phyloP scores from a whole-genome alignment of 2,888 invertebrate species.

The Habrosyne pyritoides region DNA sequence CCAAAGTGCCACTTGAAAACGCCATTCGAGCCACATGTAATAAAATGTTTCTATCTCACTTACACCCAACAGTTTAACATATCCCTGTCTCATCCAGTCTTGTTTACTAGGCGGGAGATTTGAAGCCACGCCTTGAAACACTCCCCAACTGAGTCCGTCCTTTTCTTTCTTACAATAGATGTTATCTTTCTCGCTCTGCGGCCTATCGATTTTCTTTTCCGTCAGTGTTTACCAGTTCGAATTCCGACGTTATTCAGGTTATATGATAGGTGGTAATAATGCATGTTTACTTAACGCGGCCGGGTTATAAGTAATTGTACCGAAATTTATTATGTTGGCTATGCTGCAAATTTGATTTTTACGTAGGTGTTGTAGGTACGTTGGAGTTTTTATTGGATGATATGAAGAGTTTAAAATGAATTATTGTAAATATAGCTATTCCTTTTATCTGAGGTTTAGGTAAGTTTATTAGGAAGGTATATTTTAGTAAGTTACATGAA shows the following conservation, averaged over 20 bases:
- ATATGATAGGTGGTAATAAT: slow-evolving; percentile 53
- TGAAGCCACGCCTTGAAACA: slow-evolving; percentile 69
- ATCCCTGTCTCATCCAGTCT: slow-evolving; percentile 38
- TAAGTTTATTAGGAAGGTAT: too few species aligned
- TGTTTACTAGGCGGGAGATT: slow-evolving; percentile 56
- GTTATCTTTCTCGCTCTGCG: slow-evolving; percentile 47
- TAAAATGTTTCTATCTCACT: slow-evolving; percentile 44
- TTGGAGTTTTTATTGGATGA: slow-evolving; percentile 30
- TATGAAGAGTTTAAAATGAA: too few species aligned
- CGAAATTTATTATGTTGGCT: slow-evolving; percentile 20
- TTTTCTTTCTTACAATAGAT: slow-evolving; percentile 51
- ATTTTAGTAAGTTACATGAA: too few species aligned
- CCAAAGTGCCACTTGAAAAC: slow-evolving; percentile 16
- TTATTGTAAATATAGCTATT: too few species aligned
- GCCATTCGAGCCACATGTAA: slow-evolving; percentile 14
- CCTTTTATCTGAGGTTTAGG: too few species aligned
- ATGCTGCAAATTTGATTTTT: slow-evolving; percentile 13
- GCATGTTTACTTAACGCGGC: slow-evolving; percentile 56
- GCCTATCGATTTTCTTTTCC: slow-evolving; percentile 65
- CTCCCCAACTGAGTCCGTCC: slow-evolving; percentile 44
- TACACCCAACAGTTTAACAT: slow-evolving; percentile 30
- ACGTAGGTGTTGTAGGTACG: slow-evolving; percentile 15
- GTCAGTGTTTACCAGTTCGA: slow-evolving; percentile 69
- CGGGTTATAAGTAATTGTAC: slow-evolving; percentile 41
- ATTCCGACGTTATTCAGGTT: slow-evolving; percentile 60